Evolutionary conservation across 2,113 vertebrate genomes (phyloP), one percentile per base, ranked within the genome.

Genomic region (Telmatochromis sp.): DNA sequence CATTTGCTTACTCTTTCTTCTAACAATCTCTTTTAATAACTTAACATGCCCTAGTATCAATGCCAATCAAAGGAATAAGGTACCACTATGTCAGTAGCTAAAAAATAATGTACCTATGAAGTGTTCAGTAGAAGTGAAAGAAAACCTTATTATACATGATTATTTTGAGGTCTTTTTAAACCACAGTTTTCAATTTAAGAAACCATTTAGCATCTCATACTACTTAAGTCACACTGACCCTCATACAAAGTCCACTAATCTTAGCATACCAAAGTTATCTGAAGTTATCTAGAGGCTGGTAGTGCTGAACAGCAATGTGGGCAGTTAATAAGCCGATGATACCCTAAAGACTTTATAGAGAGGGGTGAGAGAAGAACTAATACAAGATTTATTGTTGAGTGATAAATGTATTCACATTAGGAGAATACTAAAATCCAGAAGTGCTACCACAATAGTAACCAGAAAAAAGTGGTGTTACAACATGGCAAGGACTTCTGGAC

Each of bases 401-500:
- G 21, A 45, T 17, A 37, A 37, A 11, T 19, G 4, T 53, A 73
- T 33, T 33, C n/a, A 40, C 11, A 35, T 28, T 19, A 53, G 2
- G n/a, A 40, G 6, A 68, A 73, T 80, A 1, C 26, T 53, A 23
- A 86, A 82, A 73, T 50, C 21, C 54, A 7, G 26, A 9, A 3
- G 73, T 86, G 90, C 85, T 87, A 87, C 93, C 60, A 65, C 33
- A 68, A 40, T 65, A 19, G 19, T 9, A 40, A 79, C 40, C 10
- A 10, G 15, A 23, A 88, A 65, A 81, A 73, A 51, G n/a, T 9
- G 7, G 80, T 50, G 55, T 95, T 94, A 95, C 94, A 95, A 90
- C 95, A 93, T 89, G 95, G 94, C 94, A 94, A 85, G 84, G 85
- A 95, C 94, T 94, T 21, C 68, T 95, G 95, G 93, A 96, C 95